Evolutionary conservation across 2,113 vertebrate species (phyloP), one percentile per base, ranked within the genome.

Genomic region (Bubo blakistoni): DNA sequence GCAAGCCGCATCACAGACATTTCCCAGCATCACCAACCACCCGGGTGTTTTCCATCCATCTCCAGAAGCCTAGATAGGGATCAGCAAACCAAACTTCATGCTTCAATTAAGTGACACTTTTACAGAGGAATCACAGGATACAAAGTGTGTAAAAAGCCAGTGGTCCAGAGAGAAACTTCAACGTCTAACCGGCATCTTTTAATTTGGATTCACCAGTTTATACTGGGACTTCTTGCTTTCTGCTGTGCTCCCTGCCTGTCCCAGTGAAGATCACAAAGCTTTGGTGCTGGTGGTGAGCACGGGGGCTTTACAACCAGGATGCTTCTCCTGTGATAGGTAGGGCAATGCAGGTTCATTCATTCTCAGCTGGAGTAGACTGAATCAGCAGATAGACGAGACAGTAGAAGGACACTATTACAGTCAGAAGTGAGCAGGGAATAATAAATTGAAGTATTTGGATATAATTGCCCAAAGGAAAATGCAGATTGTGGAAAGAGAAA

Each of bases 41-140:
- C 3, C 0, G 0, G 11, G 4, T 2, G 7, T 52, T 61, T 38
- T 34, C 42, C 40, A 25, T 19, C 52, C 9, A 1, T 42, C 32
- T 49, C 57, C 71, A 77, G 49, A 66, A 82, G 44, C 58, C 29
- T 70, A 4, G 16, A 32, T 15, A 77, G 17, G 16, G 16, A 63
- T 38, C 8, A 4, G 32, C 29, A 59, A 59, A 52, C 17, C 1
- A 1, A 73, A 86, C 22, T 12, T 49, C 46, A 24, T 17, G 19
- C n/a, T 86, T 14, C 42, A 63, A 3, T 51, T 36, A 57, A 44
- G 47, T 16, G 32, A 81, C 26, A n/a, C 29, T 87, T 81, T 36
- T 30, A 55, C 57, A 74, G 65, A 87, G 57, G 40, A 80, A 78
- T 40, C 32, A 44, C 58, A 49, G 32, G 44, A 34, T 16, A 42